Evolutionary conservation across 2,113 vertebrate species (phyloP).

Genomic region (Carlito syrichta): DNA sequence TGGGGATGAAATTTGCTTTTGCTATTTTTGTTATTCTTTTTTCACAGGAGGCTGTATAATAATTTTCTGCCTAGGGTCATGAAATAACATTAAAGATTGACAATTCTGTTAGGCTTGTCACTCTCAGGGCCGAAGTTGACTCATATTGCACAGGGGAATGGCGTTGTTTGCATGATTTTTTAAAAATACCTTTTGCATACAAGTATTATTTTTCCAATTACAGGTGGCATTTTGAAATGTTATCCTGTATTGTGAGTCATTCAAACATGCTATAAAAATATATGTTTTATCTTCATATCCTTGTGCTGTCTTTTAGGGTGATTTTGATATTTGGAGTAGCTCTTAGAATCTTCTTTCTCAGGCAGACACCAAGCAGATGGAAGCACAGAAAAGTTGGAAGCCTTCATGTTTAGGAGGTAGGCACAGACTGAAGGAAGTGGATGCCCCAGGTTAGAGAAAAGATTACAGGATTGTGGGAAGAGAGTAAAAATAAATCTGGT

Average conservation of each 20-base stretch:
- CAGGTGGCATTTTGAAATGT: conserved; percentile 48
- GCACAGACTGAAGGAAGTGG: neutral
- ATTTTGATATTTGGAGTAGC: neutral
- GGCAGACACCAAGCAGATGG: neutral
- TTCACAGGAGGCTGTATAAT: conserved; percentile 52
- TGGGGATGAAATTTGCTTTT: conserved; percentile 66
- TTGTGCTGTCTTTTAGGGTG: neutral
- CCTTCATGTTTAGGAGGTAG: neutral
- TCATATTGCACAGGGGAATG: conserved; percentile 1
- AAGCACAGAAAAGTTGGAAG: conserved; percentile 5
- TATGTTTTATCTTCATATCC: neutral
- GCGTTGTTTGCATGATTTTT: neutral
- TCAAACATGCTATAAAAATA: conserved; percentile 1
- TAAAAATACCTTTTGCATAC: conserved; percentile 30
- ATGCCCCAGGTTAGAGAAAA: neutral
- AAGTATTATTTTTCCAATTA: conserved; percentile 56
- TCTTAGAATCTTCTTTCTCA: conserved; percentile 14
- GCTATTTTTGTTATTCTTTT: conserved; percentile 65
- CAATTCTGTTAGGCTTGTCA: conserved; percentile 42
- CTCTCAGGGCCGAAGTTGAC: conserved; percentile 42
- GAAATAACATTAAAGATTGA: conserved; percentile 70
- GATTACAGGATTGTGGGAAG: neutral
- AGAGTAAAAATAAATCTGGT: neutral
- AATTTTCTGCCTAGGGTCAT: conserved; percentile 53
- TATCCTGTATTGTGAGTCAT: conserved; percentile 36